phyloP scores from a whole-genome alignment of 1,140 invertebrate genomes.

The Megalonaias nervosa region DNA sequence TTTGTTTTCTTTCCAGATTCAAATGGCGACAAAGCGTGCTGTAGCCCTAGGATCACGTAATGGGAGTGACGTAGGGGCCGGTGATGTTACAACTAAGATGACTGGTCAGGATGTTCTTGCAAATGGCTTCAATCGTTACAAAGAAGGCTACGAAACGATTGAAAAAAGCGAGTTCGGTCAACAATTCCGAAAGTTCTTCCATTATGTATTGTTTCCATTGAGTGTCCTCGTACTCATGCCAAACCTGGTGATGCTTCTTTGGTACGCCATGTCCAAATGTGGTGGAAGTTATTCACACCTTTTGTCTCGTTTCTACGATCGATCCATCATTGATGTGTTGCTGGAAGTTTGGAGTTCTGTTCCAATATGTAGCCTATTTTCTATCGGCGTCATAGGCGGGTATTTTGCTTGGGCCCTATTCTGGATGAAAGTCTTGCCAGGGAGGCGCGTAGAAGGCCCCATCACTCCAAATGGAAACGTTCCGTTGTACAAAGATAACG shows the following conservation, averaged over 20 bases:
- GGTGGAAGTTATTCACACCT: conserved; percentile 61
- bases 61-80: too few species aligned
- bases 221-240: conserved; percentile 59
- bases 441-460: conserved; percentile 72
- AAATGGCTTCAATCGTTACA: conserved; percentile 25
- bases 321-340: conserved; percentile 42
- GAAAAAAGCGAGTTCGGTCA: background rate
- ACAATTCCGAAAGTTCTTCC: conserved; percentile 40
- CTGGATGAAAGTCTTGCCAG: conserved; percentile 70
- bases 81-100: too few species aligned
- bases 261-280: conserved; percentile 62
- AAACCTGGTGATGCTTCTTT: conserved; percentile 62
- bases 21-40: too few species aligned
- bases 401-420: conserved; percentile 59
- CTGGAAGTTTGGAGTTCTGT: conserved; percentile 55
- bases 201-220: conserved; percentile 53
- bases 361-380: conserved; percentile 44
- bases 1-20: too few species aligned
- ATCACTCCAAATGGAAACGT: conserved; percentile 72
- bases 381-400: conserved; percentile 52
- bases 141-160: conserved; percentile 1
- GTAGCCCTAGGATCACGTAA: too few species aligned
- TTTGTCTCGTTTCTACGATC: conserved; percentile 29
- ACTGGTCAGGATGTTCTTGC: conserved; percentile 5
- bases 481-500: conserved; percentile 76